A percentile compares a stretch with the other conserved stretches of the same genome.
These are phyloP conservation scores for Trogon surrucura DNA, from an alignment of 2,113 vertebrate genomes.

Conservation along the genomic window DNA sequence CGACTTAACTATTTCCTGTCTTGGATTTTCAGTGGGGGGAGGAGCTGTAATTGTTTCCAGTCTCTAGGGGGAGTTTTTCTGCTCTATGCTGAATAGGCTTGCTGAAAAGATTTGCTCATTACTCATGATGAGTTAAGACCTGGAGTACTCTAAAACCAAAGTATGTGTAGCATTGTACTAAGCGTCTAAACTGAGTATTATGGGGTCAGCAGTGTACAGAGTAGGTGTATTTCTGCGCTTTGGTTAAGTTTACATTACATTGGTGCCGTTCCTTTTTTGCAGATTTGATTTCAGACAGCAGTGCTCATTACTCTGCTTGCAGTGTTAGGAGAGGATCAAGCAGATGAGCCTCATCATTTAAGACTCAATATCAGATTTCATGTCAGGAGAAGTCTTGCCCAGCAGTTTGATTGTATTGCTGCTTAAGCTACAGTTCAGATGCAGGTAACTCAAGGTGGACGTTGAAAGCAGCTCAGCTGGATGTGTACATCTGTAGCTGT, in stretches of 20 bases:
- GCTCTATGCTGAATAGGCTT: background rate
- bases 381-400: background rate
- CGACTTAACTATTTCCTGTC: constrained; percentile 10
- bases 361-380: background rate
- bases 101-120: background rate
- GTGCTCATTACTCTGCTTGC: background rate
- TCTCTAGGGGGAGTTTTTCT: background rate
- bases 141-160: background rate
- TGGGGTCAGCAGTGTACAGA: background rate
- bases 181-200: background rate
- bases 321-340: background rate
- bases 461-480: background rate
- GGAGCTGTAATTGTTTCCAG: constrained; percentile 19
- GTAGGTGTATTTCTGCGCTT: background rate
- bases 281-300: background rate
- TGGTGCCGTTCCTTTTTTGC: background rate
- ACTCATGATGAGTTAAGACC: background rate
- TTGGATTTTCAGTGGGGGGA: background rate
- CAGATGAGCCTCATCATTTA: background rate
- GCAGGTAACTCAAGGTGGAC: background rate
- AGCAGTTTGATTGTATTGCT: background rate
- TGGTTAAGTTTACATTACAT: background rate
- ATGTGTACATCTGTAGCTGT: background rate
- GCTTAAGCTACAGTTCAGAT: background rate
- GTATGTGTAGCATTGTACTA: background rate